Evolutionary conservation across 2,113 vertebrate genomes (phyloP), one percentile per base, ranked within the genome.

Genomic region (Xyrauchen texanus): DNA sequence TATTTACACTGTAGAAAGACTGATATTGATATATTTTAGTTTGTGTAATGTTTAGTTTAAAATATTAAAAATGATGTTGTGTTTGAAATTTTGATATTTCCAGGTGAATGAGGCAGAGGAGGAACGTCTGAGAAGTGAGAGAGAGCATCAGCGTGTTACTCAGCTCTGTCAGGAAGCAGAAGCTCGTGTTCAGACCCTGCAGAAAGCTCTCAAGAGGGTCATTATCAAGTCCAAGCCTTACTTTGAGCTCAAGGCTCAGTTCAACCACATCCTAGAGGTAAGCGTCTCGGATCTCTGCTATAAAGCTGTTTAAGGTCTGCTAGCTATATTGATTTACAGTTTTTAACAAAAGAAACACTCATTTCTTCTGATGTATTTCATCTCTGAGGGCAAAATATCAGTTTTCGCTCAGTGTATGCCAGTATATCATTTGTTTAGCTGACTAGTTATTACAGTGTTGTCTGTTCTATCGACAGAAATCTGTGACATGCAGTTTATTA

Each of bases 81-180:
- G 2, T 70, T 61, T 85, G 21, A 34, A 34, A 34, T 15, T 16
- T 10, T 9, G 6, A 55, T 82, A 15, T 73, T 13, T 8, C 51
- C 86, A 97, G 96, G 96, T 98, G 61, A 98, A 98, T 0, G 96
- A 97, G 80, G 96, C 96, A 0, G 96, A 98, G 83, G 96, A 98
- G 68, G 96, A 98, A 87, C 93, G 96, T 0, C 90, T 97, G 52
- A 93, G 94, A 64, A 96, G 96, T 0, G 97, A 97, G 84, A 84
- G 95, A 66, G 96, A 98, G 78, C 96, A 98, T 83, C 96, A 97
- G 84, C 92, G 96, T 0, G 96, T 97, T 71, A 97, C 96, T 0
- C 92, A 93, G 67, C 93, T 95, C 72, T 98, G 96, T 64, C 96
- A 98, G 86, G 93, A 96, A 70, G 96, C 96, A 0, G 96, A 98